These are phyloP conservation scores for Anguilla rostrata DNA, from an alignment of 2,113 vertebrate genomes.

Conservation along the genomic window DNA sequence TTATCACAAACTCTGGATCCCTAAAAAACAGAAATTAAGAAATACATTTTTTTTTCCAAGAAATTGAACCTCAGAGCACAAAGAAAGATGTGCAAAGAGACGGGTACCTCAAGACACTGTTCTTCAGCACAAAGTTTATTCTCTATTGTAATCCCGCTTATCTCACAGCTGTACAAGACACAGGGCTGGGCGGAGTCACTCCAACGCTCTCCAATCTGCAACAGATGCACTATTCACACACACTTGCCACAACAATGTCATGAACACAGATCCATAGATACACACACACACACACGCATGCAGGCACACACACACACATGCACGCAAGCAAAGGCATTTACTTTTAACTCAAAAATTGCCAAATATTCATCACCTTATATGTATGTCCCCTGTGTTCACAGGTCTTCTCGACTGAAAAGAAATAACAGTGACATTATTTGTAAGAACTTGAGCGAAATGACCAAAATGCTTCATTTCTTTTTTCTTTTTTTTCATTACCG, in stretches of 20 bases:
- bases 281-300: neutral
- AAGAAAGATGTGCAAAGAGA: neutral
- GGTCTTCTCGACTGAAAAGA: slow-evolving; percentile 59
- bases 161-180: neutral
- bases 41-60: too few species aligned
- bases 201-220: neutral
- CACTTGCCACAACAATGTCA: neutral
- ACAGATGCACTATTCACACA: neutral
- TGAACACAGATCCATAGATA: neutral
- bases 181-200: neutral
- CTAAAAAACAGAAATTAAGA: neutral
- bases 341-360: slow-evolving; percentile 14
- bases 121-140: neutral
- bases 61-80: neutral
- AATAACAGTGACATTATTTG: neutral
- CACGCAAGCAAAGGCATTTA: neutral
- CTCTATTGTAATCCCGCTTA: neutral
- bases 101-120: neutral
- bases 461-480: neutral
- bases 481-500: slow-evolving; percentile 44
- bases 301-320: neutral
- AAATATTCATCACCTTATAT: slow-evolving; percentile 51
- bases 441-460: neutral
- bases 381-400: slow-evolving; percentile 51
- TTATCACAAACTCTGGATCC: neutral